phyloP scores from a whole-genome alignment of 2,797 vertebrate genomes.

The Cirrhinus mrigala region DNA sequence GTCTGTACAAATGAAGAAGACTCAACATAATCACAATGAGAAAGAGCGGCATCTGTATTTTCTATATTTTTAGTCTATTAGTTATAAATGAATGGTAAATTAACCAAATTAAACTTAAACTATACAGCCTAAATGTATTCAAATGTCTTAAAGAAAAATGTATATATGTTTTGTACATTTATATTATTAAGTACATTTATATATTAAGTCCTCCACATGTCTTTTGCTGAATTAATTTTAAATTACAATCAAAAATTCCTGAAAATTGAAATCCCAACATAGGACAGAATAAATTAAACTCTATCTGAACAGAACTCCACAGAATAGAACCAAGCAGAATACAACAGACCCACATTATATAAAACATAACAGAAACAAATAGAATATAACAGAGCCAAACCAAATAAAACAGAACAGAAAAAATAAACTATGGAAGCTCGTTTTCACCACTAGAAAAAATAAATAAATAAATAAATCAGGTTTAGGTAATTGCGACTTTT shows the following conservation, averaged over 20 bases:
- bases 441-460: background rate
- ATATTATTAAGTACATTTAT: background rate
- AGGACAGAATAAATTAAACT: background rate
- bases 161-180: background rate
- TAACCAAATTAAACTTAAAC: no score
- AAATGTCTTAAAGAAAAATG: background rate
- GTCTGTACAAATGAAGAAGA: background rate
- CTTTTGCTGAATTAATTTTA: background rate
- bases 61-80: background rate
- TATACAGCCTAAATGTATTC: background rate
- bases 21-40: background rate
- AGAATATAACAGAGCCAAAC: background rate
- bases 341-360: background rate
- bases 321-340: background rate
- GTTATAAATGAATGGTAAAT: background rate
- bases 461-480: background rate
- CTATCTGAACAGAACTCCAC: background rate
- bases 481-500: background rate
- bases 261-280: background rate
- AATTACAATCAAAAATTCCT: background rate
- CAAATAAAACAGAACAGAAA: background rate
- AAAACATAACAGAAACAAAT: background rate
- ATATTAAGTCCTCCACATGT: background rate
- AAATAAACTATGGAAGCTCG: background rate
- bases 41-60: background rate